Evolutionary conservation across 2,797 vertebrate genomes (phyloP).

Genomic region (Peromyscus melanophrys): DNA sequence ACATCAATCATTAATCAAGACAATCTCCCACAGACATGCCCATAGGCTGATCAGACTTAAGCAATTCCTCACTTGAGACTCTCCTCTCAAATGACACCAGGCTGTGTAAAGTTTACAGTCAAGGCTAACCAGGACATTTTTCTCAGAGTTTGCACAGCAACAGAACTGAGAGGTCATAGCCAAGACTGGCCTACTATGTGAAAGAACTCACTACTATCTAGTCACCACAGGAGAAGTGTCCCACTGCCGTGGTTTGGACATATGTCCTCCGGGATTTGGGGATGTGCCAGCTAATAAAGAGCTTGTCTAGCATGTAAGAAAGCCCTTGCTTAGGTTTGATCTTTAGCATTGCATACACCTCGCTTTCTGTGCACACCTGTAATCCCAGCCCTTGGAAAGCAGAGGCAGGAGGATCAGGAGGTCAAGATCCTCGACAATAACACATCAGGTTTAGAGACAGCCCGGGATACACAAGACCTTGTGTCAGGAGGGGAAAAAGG

Average conservation of each 20-base stretch:
- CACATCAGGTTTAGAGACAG: background rate
- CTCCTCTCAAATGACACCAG: background rate
- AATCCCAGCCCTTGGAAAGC: background rate
- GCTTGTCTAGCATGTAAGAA: background rate
- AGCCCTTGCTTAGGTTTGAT: background rate
- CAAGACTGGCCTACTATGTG: background rate
- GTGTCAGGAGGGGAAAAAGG: rapidly evolving
- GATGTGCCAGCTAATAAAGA: background rate
- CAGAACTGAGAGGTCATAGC: background rate
- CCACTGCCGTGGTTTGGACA: background rate
- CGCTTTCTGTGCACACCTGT: background rate
- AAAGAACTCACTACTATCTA: background rate
- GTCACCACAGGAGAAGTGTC: background rate
- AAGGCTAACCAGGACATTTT: background rate
- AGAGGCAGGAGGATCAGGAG: background rate
- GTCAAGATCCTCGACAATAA: background rate
- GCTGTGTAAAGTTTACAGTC: background rate
- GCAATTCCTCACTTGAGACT: background rate
- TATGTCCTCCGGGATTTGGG: background rate
- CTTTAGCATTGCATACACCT: background rate
- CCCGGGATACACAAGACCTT: background rate
- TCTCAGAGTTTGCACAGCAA: background rate
- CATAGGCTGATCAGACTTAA: background rate
- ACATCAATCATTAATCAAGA: background rate
- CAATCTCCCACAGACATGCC: background rate